Percentiles rank a stretch among this genome's conserved stretches.
These are phyloP conservation scores for Trichomycterus rosablanca DNA, from an alignment of 2,113 vertebrate genomes.

Conservation along the genomic window DNA sequence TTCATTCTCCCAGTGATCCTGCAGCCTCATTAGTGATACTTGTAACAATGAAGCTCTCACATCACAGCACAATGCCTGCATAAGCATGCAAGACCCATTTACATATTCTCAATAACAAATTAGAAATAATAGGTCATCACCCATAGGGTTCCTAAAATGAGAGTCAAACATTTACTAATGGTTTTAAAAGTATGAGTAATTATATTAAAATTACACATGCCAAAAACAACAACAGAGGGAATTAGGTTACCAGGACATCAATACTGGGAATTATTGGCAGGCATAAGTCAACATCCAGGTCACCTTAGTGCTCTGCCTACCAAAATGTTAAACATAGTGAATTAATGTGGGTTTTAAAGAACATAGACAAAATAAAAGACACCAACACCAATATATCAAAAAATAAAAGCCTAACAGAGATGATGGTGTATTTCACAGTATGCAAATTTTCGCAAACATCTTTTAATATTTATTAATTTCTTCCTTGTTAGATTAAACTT, in stretches of 20 bases:
- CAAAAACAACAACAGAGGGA: neutral
- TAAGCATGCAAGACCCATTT: slow-evolving; percentile 25
- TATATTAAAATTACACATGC: neutral
- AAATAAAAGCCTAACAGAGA: no score
- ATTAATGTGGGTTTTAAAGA: neutral
- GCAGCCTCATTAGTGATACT: slow-evolving; percentile 43
- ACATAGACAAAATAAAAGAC: no score
- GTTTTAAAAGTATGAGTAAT: no score
- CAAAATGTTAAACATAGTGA: neutral
- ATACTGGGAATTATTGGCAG: neutral
- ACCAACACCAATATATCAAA: no score
- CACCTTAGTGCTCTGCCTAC: neutral
- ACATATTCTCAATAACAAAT: slow-evolving; percentile 25
- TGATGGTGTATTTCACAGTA: no score
- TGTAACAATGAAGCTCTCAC: slow-evolving; percentile 38
- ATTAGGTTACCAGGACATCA: neutral
- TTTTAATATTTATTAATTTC: no score
- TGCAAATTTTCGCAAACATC: no score
- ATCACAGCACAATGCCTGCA: slow-evolving; percentile 30
- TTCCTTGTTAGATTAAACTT: no score
- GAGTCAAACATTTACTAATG: no score
- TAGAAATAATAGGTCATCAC: slow-evolving; percentile 12
- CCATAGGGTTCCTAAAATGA: slow-evolving; percentile 7
- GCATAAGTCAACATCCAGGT: neutral
- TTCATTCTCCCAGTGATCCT: slow-evolving; percentile 37